phyloP scores from a whole-genome alignment of 1,140 invertebrate genomes.

The Zelostemma sp. region DNA sequence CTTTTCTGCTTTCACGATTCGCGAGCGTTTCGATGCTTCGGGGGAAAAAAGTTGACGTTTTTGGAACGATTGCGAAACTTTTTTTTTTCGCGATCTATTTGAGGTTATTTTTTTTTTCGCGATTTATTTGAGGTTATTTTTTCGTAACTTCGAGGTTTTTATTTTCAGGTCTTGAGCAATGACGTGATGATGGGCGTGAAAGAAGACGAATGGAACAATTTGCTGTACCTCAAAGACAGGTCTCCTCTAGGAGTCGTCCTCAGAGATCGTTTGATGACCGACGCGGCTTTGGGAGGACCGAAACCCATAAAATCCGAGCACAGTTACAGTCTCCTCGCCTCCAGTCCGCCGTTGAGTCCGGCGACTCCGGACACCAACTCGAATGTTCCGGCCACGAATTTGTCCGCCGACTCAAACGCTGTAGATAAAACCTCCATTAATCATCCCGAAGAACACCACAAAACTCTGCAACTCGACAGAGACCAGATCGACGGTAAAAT shows the following conservation, averaged over 20 bases:
- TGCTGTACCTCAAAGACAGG: slow-evolving; percentile 47
- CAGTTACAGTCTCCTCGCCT: slow-evolving; percentile 79
- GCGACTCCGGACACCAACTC: slow-evolving; percentile 55
- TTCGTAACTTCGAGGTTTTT: slow-evolving; percentile 4
- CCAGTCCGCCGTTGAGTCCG: slow-evolving; percentile 76
- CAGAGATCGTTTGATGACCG: slow-evolving; percentile 91
- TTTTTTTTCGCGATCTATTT: too few relatives aligned
- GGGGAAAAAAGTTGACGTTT: too few relatives aligned
- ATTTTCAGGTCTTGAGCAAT: slow-evolving; percentile 53
- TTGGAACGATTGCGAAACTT: too few relatives aligned
- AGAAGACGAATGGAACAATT: slow-evolving; percentile 63
- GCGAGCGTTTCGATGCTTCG: too few relatives aligned
- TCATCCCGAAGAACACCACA: slow-evolving; percentile 46
- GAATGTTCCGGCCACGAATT: slow-evolving; percentile 41
- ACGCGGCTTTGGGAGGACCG: slow-evolving; percentile 82
- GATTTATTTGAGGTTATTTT: background rate
- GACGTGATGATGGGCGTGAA: slow-evolving; percentile 56
- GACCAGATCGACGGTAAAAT: slow-evolving; percentile 57
- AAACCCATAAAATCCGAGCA: slow-evolving; percentile 87
- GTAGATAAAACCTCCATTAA: slow-evolving; percentile 36
- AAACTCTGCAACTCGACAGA: slow-evolving; percentile 44
- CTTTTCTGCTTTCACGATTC: too few relatives aligned
- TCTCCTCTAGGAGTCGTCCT: slow-evolving; percentile 76
- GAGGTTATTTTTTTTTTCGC: background rate
- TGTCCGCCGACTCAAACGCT: slow-evolving; percentile 24